phyloP scores from a whole-genome alignment of 2,113 vertebrate species.

The Percina caprodes region DNA sequence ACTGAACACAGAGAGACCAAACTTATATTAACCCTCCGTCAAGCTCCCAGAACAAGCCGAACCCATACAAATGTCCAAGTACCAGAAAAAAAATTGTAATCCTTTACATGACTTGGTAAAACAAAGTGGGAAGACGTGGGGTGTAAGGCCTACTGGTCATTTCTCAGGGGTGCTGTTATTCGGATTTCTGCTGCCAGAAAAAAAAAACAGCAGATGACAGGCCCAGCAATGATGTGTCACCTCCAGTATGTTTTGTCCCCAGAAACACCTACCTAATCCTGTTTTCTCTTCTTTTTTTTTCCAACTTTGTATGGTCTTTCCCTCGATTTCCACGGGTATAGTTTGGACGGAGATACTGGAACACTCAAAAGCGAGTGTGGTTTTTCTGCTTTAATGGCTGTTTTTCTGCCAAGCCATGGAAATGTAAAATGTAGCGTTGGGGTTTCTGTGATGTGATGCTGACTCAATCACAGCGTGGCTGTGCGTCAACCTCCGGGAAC shows the following conservation, averaged over 20 bases:
- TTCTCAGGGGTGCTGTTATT: constrained; percentile 7
- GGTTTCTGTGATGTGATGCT: constrained; percentile 60
- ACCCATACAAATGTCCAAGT: background rate
- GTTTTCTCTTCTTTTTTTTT: background rate
- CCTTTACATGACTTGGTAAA: background rate
- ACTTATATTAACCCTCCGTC: background rate
- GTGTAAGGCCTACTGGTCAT: background rate
- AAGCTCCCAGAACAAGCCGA: background rate
- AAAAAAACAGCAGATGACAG: constrained; percentile 37
- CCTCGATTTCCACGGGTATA: constrained; percentile 27
- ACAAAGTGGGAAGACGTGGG: background rate
- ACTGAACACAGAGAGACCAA: background rate
- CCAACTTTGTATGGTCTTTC: constrained; percentile 13
- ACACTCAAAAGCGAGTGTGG: constrained; percentile 58
- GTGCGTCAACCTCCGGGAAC: constrained; percentile 54
- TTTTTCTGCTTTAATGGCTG: constrained; percentile 77
- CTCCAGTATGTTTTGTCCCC: constrained; percentile 6
- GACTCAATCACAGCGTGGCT: constrained; percentile 55
- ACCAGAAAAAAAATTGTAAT: background rate
- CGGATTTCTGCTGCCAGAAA: constrained; percentile 19
- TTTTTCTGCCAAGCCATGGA: constrained; percentile 75
- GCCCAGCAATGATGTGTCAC: constrained; percentile 2
- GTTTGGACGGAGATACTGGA: constrained; percentile 53
- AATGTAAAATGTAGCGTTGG: constrained; percentile 50
- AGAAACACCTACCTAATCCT: background rate